A percentile compares a stretch with the other conserved stretches of the same genome.
Evolutionary conservation across 2,797 vertebrate genomes (phyloP).

Genomic region (Pseudotriccus pelzelni): DNA sequence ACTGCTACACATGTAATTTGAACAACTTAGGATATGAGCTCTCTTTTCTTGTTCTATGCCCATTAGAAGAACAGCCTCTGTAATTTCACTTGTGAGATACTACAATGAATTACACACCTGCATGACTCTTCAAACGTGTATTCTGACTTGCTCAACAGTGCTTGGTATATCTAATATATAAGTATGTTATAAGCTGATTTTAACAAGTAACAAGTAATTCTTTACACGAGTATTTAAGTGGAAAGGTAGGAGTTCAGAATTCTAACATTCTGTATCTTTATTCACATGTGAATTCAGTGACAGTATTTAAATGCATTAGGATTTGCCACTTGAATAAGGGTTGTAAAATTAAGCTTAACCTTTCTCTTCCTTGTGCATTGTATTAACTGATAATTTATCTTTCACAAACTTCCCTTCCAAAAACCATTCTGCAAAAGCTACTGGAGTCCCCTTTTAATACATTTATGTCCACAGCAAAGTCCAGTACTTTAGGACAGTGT

Average conservation of each 20-base stretch:
- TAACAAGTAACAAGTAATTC: background rate
- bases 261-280: background rate
- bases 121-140: background rate
- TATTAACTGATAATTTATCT: background rate
- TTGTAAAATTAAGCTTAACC: background rate
- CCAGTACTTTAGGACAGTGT: background rate
- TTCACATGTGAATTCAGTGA: background rate
- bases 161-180: background rate
- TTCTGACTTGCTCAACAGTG: background rate
- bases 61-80: background rate
- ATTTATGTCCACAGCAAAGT: background rate
- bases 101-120: background rate
- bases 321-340: background rate
- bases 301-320: background rate
- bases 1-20: background rate
- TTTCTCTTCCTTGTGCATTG: background rate
- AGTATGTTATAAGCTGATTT: background rate
- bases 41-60: background rate
- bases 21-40: background rate
- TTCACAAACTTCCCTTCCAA: background rate
- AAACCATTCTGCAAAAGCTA: background rate
- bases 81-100: background rate
- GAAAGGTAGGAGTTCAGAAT: background rate
- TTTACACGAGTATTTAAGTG: background rate
- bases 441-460: background rate